Base-by-base conservation (phyloP, 2,888 invertebrate genomes). In the Lithophane ornitopus region DNA sequence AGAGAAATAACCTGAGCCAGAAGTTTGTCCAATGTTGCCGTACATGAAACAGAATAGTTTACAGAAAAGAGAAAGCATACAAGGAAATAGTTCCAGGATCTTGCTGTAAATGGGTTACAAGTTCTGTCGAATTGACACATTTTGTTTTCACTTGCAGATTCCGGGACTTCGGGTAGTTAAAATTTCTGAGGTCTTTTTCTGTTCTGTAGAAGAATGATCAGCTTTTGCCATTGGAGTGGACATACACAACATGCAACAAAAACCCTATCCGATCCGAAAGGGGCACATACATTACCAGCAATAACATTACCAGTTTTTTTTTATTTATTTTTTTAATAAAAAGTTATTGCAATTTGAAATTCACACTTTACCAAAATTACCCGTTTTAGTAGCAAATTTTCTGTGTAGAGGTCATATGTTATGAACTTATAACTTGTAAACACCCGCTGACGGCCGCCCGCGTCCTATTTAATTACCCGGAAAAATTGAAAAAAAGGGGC, bases 41-140 rank as follows among this genome's bases (percentile, higher is more conserved):
- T 83, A 83, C 83, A 83, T 83, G 83, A 82, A 83, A 83, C 85
- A 83, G 86, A 85, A 74, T 82, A 69, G 82, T 78, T 68, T 83
- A 83, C 67, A 83, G 84, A 71, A 83, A 84, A 66, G 70, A 70
- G 83, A 39, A 77, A 67, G 59, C 66, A 70, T 65, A 85, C 62
- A 69, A 11, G 61, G n/a, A 72, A 14, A 65, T 16, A 44, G 49
- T 46, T 41, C 19, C 56, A 78, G 41, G 19, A 58, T 41, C 9
- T 34, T 6, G 19, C 28, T 78, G 39, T 49, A 9, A 58, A 0
- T 28, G 16, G 39, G 39, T 26, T 39, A 52, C 41, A 75, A 28
- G 22, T 41, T 41, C 3, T 39, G 46, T 44, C 0, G 41, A 41
- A 28, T 26, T 39, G 0, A 28, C 28, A 73, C 9, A n/a, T n/a